Conservation (phyloP, 2,113 vertebrate species). For the Cavia porcellus region DNA sequence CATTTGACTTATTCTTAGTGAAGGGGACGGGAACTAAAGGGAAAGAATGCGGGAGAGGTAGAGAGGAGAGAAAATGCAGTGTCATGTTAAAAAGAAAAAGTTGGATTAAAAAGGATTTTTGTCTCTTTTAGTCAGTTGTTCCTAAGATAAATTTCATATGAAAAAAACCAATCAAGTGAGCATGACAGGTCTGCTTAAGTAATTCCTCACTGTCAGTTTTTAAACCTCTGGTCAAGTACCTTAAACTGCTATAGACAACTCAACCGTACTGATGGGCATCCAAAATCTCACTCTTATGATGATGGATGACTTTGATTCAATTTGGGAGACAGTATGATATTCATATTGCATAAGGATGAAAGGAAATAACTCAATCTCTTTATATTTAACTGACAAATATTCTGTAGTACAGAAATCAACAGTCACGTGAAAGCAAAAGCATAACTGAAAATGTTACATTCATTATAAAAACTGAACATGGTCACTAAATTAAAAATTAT, state of each 20-base stretch:
- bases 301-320: neutral
- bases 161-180: neutral
- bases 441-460: neutral
- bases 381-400: neutral
- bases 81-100: neutral
- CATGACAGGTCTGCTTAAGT: neutral
- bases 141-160: neutral
- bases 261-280: neutral
- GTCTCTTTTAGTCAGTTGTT: neutral
- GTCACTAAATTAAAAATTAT: conserved; percentile 78
- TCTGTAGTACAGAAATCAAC: neutral
- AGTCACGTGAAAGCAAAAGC: neutral
- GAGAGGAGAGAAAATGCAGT: neutral
- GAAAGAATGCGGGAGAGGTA: neutral
- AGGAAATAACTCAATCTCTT: neutral
- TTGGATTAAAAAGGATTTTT: too few relatives aligned
- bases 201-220: neutral
- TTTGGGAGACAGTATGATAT: neutral
- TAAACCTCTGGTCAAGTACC: neutral
- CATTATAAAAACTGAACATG: conserved; percentile 62
- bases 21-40: too few relatives aligned
- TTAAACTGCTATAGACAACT: neutral
- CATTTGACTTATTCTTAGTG: neutral
- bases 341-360: neutral
- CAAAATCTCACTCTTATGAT: neutral